phyloP scores from a whole-genome alignment of 2,888 invertebrate genomes.

The Serripes groenlandicus region DNA sequence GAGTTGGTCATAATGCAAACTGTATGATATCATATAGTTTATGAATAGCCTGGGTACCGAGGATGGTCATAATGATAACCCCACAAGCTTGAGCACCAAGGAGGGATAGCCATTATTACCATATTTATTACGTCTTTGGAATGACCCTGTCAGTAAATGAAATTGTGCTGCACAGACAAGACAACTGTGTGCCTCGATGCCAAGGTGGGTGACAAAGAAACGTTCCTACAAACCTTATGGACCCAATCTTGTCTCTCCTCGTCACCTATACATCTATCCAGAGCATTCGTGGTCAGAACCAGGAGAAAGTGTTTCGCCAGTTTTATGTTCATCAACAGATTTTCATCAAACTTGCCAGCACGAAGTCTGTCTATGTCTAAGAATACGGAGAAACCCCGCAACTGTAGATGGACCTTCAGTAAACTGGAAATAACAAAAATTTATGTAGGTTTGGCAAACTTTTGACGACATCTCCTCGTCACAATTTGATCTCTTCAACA shows the following conservation, averaged over 20 bases:
- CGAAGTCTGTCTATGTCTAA: slow-evolving; percentile 99
- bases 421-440: slow-evolving; percentile 84
- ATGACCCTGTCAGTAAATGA: neutral
- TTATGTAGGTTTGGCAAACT: too few relatives aligned
- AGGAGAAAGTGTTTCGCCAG: slow-evolving; percentile 98
- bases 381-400: slow-evolving; percentile 98
- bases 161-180: neutral
- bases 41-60: too few relatives aligned
- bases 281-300: slow-evolving; percentile 97
- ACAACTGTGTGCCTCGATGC: too few relatives aligned
- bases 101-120: too few relatives aligned
- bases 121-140: too few relatives aligned
- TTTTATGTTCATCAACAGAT: slow-evolving; percentile 97
- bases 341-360: slow-evolving; percentile 99
- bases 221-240: slow-evolving; percentile 93
- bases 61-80: too few relatives aligned
- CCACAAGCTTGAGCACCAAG: too few relatives aligned
- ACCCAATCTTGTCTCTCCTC: slow-evolving; percentile 99
- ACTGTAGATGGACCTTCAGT: slow-evolving; percentile 97
- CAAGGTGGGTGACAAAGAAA: too few relatives aligned
- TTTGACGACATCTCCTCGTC: too few relatives aligned
- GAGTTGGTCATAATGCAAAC: too few relatives aligned
- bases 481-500: too few relatives aligned
- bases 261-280: slow-evolving; percentile 97
- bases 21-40: too few relatives aligned